Conservation (phyloP, 2,888 invertebrate genomes). For the Hemithea aestivaria region DNA sequence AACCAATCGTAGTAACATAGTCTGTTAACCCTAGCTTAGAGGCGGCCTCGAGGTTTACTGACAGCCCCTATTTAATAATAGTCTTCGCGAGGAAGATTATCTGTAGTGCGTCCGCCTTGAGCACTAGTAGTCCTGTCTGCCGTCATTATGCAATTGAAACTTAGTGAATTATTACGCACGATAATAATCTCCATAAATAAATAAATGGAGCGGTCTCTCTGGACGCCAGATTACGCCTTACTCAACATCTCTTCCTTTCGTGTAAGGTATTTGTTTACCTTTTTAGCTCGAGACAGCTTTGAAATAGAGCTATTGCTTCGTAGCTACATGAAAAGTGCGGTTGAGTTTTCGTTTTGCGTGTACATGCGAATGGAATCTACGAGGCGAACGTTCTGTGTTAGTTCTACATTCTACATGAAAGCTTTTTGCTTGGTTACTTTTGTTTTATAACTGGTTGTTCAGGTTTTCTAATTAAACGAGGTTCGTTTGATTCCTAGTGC, state of each 20-base stretch:
- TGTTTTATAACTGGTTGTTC: too few relatives aligned
- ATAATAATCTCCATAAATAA: slow-evolving; percentile 77
- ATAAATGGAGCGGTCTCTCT: slow-evolving; percentile 54
- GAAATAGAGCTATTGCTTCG: slow-evolving; percentile 20
- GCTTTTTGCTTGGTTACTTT: slow-evolving; percentile 8
- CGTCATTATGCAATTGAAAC: slow-evolving; percentile 79
- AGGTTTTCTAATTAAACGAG: too few relatives aligned
- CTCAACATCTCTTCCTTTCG: slow-evolving; percentile 29
- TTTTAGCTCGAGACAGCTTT: slow-evolving; percentile 16
- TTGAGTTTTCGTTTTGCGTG: slow-evolving; percentile 18
- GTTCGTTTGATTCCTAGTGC: too few relatives aligned
- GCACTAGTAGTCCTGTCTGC: slow-evolving; percentile 68
- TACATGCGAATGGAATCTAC: slow-evolving; percentile 14
- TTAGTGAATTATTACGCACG: slow-evolving; percentile 77
- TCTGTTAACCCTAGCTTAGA: slow-evolving; percentile 22
- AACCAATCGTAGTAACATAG: slow-evolving; percentile 15
- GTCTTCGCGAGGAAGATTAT: slow-evolving; percentile 65
- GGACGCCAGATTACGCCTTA: slow-evolving; percentile 50
- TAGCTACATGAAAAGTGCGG: slow-evolving; percentile 14
- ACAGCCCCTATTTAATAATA: slow-evolving; percentile 73
- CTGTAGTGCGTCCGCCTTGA: slow-evolving; percentile 63
- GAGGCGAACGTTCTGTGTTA: slow-evolving; percentile 10
- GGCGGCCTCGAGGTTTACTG: slow-evolving; percentile 51
- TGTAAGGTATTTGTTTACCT: slow-evolving; percentile 19
- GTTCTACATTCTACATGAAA: slow-evolving; percentile 9